Percentiles rank a stretch among this genome's conserved stretches.
Conservation (phyloP, 2,797 vertebrate genomes). For the Lagorchestes hirsutus region DNA sequence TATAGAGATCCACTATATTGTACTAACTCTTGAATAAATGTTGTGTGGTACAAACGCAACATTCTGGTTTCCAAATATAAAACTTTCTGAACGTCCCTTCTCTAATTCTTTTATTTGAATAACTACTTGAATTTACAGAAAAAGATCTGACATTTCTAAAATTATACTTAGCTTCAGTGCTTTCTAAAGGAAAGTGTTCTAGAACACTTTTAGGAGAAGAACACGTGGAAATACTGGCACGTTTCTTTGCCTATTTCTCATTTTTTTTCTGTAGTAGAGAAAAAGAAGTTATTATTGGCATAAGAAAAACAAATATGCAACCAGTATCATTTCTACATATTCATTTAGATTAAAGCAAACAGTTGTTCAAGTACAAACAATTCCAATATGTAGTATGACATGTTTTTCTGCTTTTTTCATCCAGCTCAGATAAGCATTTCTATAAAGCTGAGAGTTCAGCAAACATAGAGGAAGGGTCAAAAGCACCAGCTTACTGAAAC, state of each 20-base stretch:
- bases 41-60: background rate
- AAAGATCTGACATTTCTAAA: background rate
- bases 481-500: background rate
- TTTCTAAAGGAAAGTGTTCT: slow-evolving; percentile 4
- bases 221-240: background rate
- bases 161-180: background rate
- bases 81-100: slow-evolving; percentile 25
- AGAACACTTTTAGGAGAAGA: background rate
- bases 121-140: background rate
- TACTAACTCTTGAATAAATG: background rate
- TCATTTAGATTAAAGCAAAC: slow-evolving; percentile 11
- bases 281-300: background rate
- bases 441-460: background rate
- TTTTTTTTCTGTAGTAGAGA: background rate
- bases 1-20: background rate
- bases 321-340: background rate
- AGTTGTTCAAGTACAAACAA: background rate
- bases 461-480: background rate
- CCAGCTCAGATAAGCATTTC: background rate
- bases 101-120: slow-evolving; percentile 25
- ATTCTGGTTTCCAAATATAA: slow-evolving; percentile 12
- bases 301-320: slow-evolving; percentile 10
- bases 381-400: background rate
- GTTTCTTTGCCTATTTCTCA: slow-evolving; percentile 2
- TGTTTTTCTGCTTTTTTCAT: background rate